Conservation (phyloP, 2,888 invertebrate species). For the Luperina testacea region DNA sequence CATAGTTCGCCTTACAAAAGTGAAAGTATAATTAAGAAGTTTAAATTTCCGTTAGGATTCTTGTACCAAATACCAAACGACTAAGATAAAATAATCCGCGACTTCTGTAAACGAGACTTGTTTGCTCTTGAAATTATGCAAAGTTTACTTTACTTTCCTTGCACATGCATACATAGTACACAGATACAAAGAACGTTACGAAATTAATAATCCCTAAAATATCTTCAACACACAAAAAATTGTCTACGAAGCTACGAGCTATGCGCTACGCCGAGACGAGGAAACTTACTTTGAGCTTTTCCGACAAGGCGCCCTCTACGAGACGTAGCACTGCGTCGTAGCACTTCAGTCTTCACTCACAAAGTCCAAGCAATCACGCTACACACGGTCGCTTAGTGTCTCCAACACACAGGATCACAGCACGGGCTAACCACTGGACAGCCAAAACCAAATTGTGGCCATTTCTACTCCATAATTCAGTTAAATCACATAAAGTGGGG, state of each 20-base stretch:
- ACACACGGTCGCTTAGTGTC: conserved; percentile 72
- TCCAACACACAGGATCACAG: conserved; percentile 67
- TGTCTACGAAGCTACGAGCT: conserved; percentile 8
- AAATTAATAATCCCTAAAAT: background rate
- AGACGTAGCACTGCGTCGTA: conserved; percentile 80
- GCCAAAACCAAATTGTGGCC: conserved; percentile 87
- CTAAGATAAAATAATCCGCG: background rate
- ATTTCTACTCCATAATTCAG: conserved; percentile 89
- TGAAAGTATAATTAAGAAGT: background rate
- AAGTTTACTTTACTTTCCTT: conserved; percentile 8
- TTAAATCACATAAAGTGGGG: conserved; percentile 89
- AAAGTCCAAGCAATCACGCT: conserved; percentile 72
- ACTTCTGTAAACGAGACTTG: conserved; percentile 14
- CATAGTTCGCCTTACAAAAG: too few species aligned
- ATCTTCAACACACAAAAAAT: background rate
- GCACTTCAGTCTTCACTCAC: conserved; percentile 74
- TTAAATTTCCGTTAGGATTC: background rate
- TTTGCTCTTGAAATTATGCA: background rate
- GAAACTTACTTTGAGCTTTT: conserved; percentile 82
- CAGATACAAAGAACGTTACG: background rate
- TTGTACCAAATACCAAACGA: background rate
- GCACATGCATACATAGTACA: background rate
- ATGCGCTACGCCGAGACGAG: conserved; percentile 49
- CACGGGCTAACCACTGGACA: conserved; percentile 83
- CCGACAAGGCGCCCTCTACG: conserved; percentile 74